Evolutionary conservation across 2,113 vertebrate genomes (phyloP), one percentile per base, ranked within the genome.

Genomic region (Lamprotornis superbus): DNA sequence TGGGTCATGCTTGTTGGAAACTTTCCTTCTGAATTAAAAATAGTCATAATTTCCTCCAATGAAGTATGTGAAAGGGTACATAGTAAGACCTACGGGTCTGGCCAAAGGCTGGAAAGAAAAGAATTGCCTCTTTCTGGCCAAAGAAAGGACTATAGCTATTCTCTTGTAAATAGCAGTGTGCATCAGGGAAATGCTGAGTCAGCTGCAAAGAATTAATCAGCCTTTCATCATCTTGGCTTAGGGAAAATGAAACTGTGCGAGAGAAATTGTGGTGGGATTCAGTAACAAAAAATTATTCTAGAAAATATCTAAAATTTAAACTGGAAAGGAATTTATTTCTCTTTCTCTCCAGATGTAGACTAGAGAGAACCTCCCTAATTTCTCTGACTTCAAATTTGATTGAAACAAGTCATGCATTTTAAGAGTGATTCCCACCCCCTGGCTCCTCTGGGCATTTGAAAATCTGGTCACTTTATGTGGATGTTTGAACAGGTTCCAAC

Each of bases 171-270:
- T 73, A 90, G 28, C 6, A 27, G 25, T 49, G 71, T 80, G 55
- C 27, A 67, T 84, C 63, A 70, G 15, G 20, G 71, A 55, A 86
- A 70, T 52, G 82, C 63, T 93, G 90, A 93, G 59, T 94, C 90
- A 93, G 59, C 63, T 68, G n/a, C 64, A 67, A 80, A 60, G 56
- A 86, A 83, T 93, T 91, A 88, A 88, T 94, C 78, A 91, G 49
- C 53, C 56, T 91, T 95, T 94, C 71, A 78, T 49, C 2, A 1
- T 74, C 87, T 67, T 67, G 20, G 68, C 71, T 90, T 56, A 49
- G 61, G 52, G 94, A 88, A 83, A 88, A 79, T 52, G 42, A 31
- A 93, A 80, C 44, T 70, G 24, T 77, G 30, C 3, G 9, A 88
- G 24, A 50, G 42, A 35, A 87, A 63, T 39, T 47, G 16, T 79